phyloP scores from a whole-genome alignment of 2,797 vertebrate genomes.

The Rhinichthys osculus region DNA sequence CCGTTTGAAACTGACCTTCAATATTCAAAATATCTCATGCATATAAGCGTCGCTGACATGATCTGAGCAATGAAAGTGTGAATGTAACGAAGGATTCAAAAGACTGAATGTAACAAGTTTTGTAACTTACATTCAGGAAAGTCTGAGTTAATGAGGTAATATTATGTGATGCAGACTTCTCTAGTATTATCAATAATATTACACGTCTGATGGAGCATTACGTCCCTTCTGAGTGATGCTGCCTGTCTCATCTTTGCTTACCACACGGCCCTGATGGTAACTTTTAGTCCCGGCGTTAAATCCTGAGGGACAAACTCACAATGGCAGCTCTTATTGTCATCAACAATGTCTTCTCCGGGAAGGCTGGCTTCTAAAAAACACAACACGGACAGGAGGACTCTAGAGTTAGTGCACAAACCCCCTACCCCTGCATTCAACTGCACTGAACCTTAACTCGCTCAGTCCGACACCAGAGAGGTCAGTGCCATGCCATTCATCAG shows the following conservation, averaged over 20 bases:
- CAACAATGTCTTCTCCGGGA: constrained; percentile 90
- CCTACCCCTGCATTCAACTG: constrained; percentile 31
- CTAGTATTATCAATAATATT: constrained; percentile 36
- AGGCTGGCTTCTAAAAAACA: constrained; percentile 88
- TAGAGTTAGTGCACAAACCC: constrained; percentile 51
- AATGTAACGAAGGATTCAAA: constrained; percentile 2
- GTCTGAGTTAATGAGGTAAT: constrained; percentile 1
- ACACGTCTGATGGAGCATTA: constrained; percentile 12
- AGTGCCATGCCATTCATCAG: background rate
- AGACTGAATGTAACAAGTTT: constrained; percentile 15
- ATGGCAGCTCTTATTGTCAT: constrained; percentile 96
- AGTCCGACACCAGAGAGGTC: background rate
- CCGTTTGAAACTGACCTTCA: background rate
- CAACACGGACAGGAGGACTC: constrained; percentile 53
- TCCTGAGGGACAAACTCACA: constrained; percentile 96
- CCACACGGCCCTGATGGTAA: constrained; percentile 97
- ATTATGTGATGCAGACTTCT: constrained; percentile 22
- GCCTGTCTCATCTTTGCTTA: constrained; percentile 71
- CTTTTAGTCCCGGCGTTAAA: constrained; percentile 93
- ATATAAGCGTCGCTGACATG: background rate
- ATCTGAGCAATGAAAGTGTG: constrained; percentile 27
- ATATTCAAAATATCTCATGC: background rate
- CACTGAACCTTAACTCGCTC: constrained; percentile 5
- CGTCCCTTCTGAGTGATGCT: constrained; percentile 7
- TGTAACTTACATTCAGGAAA: constrained; percentile 15